Evolutionary conservation across 2,113 vertebrate species (phyloP).

Genomic region (Cettia cetti): DNA sequence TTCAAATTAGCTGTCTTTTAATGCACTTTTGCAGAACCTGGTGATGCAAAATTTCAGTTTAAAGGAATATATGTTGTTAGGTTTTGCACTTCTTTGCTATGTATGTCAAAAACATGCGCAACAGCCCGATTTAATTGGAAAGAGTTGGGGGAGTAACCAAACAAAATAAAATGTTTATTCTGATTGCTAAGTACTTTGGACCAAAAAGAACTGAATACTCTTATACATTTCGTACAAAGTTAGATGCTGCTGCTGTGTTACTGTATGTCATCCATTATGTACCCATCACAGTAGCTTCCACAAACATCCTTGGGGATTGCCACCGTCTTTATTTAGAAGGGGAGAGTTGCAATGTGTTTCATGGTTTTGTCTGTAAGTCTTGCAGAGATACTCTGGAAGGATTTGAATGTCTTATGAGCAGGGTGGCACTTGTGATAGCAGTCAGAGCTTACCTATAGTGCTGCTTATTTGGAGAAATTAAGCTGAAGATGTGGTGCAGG

Average conservation of each 20-base stretch:
- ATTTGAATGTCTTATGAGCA: background rate
- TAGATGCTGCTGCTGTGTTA: background rate
- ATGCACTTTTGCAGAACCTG: background rate
- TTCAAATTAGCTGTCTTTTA: constrained; percentile 12
- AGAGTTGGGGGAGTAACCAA: background rate
- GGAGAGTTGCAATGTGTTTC: background rate
- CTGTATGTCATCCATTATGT: background rate
- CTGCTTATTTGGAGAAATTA: background rate
- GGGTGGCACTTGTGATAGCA: background rate
- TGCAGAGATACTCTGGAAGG: background rate
- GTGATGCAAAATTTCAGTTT: background rate
- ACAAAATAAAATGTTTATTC: background rate
- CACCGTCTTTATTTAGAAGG: background rate
- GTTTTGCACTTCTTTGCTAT: background rate
- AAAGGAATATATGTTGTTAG: background rate
- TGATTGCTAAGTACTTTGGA: background rate
- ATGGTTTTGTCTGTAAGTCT: background rate
- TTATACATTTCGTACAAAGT: background rate
- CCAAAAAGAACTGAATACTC: background rate
- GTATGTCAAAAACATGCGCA: background rate
- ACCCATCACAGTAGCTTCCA: background rate
- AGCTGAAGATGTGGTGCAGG: fast-evolving
- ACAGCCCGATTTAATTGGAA: background rate
- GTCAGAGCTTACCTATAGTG: background rate
- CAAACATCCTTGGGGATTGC: background rate